These are phyloP conservation scores for Rattus norvegicus DNA, from an alignment of 2,113 vertebrate species.

Conservation along the genomic window DNA sequence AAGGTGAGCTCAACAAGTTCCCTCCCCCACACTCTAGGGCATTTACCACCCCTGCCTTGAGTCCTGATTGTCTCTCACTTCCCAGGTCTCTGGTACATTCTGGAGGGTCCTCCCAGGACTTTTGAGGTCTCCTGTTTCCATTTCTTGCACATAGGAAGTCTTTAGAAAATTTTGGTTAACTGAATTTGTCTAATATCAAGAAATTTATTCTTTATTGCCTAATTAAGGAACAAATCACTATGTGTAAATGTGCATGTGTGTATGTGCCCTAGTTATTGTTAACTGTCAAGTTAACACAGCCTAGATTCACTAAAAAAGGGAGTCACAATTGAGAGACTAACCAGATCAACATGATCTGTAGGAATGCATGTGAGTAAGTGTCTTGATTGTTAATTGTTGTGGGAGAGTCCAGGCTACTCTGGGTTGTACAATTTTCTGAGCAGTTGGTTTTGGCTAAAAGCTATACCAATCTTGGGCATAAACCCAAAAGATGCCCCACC, in stretches of 20 bases:
- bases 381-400: background rate
- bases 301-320: background rate
- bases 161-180: constrained; percentile 15
- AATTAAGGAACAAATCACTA: background rate
- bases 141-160: background rate
- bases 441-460: background rate
- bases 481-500: no score
- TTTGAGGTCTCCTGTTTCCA: no score
- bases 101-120: no score
- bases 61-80: no score
- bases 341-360: background rate
- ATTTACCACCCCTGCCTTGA: no score
- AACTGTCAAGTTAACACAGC: background rate
- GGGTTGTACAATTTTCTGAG: no score
- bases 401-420: no score
- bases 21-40: no score
- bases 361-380: background rate
- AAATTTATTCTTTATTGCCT: background rate
- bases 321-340: background rate
- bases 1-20: no score
- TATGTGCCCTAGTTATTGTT: background rate
- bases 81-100: no score
- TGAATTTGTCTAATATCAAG: background rate
- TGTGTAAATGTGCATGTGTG: background rate
- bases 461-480: no score